These are phyloP conservation scores for Murina feae DNA, from an alignment of 2,113 vertebrate genomes.

Conservation along the genomic window DNA sequence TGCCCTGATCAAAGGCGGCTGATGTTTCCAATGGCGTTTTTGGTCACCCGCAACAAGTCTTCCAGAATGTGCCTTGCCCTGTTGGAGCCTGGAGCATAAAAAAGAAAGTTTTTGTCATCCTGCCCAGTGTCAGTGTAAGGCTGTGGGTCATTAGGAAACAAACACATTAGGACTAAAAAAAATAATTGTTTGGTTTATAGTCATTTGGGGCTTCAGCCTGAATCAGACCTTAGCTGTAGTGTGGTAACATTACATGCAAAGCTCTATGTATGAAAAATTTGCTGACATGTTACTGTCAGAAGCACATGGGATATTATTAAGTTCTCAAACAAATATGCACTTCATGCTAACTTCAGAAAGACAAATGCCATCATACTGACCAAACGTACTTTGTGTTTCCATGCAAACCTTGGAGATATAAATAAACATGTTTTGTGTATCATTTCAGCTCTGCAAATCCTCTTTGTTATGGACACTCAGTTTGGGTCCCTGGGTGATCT, in stretches of 20 bases:
- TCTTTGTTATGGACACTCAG: background rate
- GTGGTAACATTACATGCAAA: conserved; percentile 44
- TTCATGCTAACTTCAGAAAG: conserved; percentile 54
- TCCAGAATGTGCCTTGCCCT: conserved; percentile 42
- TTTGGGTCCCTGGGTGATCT: background rate
- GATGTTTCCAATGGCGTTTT: conserved; percentile 80
- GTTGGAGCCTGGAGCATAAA: conserved; percentile 61
- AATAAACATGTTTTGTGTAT: background rate
- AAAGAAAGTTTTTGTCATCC: conserved; percentile 58
- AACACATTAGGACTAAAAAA: conserved; percentile 75
- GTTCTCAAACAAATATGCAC: conserved; percentile 72
- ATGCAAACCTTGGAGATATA: conserved; percentile 36
- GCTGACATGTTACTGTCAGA: conserved; percentile 71
- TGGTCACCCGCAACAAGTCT: conserved; percentile 73
- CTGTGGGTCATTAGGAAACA: conserved; percentile 81
- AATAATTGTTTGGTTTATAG: conserved; percentile 81
- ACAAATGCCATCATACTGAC: conserved; percentile 31
- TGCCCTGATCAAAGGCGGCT: conserved; percentile 76
- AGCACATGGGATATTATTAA: conserved; percentile 66
- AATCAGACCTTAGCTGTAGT: conserved; percentile 74
- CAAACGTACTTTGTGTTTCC: conserved; percentile 44
- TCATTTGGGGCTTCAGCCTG: conserved; percentile 73
- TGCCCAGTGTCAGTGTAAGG: conserved; percentile 76
- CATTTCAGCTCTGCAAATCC: background rate
- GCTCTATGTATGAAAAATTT: conserved; percentile 68